A percentile compares a stretch with the other conserved stretches of the same genome.
phyloP scores from a whole-genome alignment of 2,888 invertebrate genomes.

The Linnaemya vulpina region DNA sequence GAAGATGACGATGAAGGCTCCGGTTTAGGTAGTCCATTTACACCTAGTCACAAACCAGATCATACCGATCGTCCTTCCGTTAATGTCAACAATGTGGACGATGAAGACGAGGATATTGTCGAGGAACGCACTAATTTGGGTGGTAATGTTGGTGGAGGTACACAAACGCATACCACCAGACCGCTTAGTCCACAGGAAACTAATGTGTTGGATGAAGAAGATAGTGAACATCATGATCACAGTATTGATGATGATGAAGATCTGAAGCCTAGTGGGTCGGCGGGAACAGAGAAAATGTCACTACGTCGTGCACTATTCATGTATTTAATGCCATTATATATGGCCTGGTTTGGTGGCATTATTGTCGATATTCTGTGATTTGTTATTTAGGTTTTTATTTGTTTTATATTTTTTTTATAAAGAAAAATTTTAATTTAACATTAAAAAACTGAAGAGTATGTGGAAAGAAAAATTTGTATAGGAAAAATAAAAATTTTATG shows the following conservation, averaged over 20 bases:
- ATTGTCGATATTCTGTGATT: constrained; percentile 92
- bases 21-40: constrained; percentile 79
- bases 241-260: constrained; percentile 68
- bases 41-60: constrained; percentile 79
- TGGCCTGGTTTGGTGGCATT: constrained; percentile 93
- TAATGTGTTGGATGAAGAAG: constrained; percentile 70
- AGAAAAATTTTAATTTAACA: constrained; percentile 61
- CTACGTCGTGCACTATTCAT: constrained; percentile 84
- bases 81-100: constrained; percentile 76
- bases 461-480: constrained; percentile 48
- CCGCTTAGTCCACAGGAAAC: constrained; percentile 74
- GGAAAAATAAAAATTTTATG: constrained; percentile 32
- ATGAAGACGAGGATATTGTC: constrained; percentile 76
- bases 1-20: constrained; percentile 82
- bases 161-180: constrained; percentile 77
- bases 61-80: constrained; percentile 79
- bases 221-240: constrained; percentile 75
- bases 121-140: constrained; percentile 71
- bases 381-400: constrained; percentile 73
- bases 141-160: constrained; percentile 64
- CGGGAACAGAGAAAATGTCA: constrained; percentile 76
- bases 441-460: constrained; percentile 37
- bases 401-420: constrained; percentile 64
- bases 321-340: constrained; percentile 91
- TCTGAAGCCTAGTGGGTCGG: constrained; percentile 70